A percentile compares a stretch with the other conserved stretches of the same genome.
Evolutionary conservation across 1,140 invertebrate genomes (phyloP).

Genomic region (Cylas formicarius): DNA sequence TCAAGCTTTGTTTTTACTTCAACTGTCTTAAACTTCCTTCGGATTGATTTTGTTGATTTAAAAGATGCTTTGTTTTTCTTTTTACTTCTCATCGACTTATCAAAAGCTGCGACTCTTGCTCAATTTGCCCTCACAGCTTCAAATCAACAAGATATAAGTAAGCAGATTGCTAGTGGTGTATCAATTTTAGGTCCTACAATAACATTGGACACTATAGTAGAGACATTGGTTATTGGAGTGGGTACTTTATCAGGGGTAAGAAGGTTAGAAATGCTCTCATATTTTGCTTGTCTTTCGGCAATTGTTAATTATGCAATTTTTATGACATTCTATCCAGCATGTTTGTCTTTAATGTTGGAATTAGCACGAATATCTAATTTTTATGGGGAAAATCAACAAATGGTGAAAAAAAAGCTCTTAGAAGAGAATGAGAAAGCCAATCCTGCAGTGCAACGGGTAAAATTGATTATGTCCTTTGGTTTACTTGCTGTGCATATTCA

Average conservation of each 20-base stretch:
- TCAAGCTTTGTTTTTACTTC: slow-evolving; percentile 53
- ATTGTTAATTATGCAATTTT: slow-evolving; percentile 35
- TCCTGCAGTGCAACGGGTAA: slow-evolving; percentile 87
- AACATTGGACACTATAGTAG: slow-evolving; percentile 68
- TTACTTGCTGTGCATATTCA: slow-evolving; percentile 82
- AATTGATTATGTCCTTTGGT: slow-evolving; percentile 87
- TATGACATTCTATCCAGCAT: slow-evolving; percentile 35
- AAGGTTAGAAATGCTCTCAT: slow-evolving; percentile 28
- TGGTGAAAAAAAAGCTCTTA: slow-evolving; percentile 23
- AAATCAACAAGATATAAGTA: slow-evolving; percentile 51
- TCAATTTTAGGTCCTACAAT: slow-evolving; percentile 66
- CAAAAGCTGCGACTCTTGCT: slow-evolving; percentile 64
- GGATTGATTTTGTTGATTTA: slow-evolving; percentile 27
- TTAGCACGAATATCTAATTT: slow-evolving; percentile 26
- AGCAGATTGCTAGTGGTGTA: slow-evolving; percentile 65
- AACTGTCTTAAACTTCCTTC: slow-evolving; percentile 28
- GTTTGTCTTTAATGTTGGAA: slow-evolving; percentile 30
- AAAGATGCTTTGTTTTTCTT: slow-evolving; percentile 32
- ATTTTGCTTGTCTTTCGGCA: slow-evolving; percentile 31
- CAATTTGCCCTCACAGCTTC: slow-evolving; percentile 62
- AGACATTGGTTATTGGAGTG: slow-evolving; percentile 68
- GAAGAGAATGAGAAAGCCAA: slow-evolving; percentile 49
- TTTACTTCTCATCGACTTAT: slow-evolving; percentile 60
- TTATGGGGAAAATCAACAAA: slow-evolving; percentile 26
- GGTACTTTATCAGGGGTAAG: slow-evolving; percentile 60